phyloP scores from a whole-genome alignment of 2,113 vertebrate genomes.

The Myocastor coypus region DNA sequence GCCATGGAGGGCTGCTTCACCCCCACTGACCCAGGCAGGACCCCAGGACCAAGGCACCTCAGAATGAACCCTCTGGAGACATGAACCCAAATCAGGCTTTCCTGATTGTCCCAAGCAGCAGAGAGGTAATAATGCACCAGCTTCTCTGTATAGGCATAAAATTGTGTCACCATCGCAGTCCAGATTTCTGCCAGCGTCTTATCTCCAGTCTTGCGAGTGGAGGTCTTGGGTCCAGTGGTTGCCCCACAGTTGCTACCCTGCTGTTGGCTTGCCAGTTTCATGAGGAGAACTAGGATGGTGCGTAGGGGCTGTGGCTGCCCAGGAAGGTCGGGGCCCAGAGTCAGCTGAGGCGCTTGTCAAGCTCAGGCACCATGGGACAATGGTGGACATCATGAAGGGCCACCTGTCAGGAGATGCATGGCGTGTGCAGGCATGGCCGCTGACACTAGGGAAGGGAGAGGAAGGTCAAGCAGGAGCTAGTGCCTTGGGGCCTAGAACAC shows the following conservation, averaged over 20 bases:
- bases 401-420: not conserved
- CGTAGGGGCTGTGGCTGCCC: not conserved
- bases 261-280: accelerated
- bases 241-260: not conserved
- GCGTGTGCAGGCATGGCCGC: not conserved
- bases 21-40: not conserved
- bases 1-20: not conserved
- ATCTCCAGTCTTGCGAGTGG: not conserved
- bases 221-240: not conserved
- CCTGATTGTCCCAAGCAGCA: not conserved
- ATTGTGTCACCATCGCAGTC: not conserved
- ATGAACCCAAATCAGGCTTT: not conserved
- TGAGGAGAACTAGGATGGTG: not conserved
- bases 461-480: not conserved
- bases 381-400: no score
- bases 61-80: not conserved
- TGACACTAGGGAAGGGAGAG: not conserved
- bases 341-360: accelerated
- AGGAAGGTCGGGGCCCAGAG: not conserved
- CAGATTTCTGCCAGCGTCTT: not conserved
- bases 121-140: not conserved
- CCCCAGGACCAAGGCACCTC: not conserved
- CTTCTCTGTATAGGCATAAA: no score
- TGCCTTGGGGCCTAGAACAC: not conserved
- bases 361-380: not conserved